Base-by-base conservation (phyloP, 2,797 vertebrate genomes). In the Poeciliopsis gracilis region DNA sequence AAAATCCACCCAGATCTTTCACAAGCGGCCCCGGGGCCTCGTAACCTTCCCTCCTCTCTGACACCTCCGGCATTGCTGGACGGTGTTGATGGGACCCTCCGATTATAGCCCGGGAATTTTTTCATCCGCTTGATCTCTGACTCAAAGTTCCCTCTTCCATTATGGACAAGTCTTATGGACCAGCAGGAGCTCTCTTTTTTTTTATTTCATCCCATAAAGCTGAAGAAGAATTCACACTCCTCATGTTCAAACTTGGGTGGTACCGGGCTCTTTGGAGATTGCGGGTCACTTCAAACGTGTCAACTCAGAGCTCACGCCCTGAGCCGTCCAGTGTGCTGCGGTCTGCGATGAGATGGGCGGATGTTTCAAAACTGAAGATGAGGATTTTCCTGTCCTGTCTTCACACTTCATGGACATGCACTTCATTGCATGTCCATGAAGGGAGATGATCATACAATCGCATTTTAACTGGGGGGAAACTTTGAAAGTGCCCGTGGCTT, bases 371-470 rank as follows among this genome's bases (percentile, higher is more conserved):
- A 92, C 84, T 87, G 75, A 87, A 80, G 82, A 91, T 82, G 85
- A 91, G 74, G 78, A 91, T 90, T 93, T 93, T 92, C 91, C 90
- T 80, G 75, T 83, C 75, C 86, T 84, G 76, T 89, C 89, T 82
- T 49, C 67, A 61, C 47, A 67, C 74, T 88, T 91, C 89, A 94
- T 67, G 89, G 88, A 80, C 20, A 1, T 91, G 92, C 84, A 87
- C 61, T 92, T 94, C 78, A 93, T 87, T 88, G 38, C 38, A 41
- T 8, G 38, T 41, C 38, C 38, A 41, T 41, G 38, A 41, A 41
- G 38, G 38, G 38, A 41, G 38, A 41, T 41, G 38, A 41, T 41
- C 38, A 41, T 8, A 41, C 7, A 77, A 88, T 91, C 75, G 80
- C 2, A n/a, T 77, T 90, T 88, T 87, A 87, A 90, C 82, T 82